Conservation (phyloP, 2,797 vertebrate genomes). For the Luscinia megarhynchos region DNA sequence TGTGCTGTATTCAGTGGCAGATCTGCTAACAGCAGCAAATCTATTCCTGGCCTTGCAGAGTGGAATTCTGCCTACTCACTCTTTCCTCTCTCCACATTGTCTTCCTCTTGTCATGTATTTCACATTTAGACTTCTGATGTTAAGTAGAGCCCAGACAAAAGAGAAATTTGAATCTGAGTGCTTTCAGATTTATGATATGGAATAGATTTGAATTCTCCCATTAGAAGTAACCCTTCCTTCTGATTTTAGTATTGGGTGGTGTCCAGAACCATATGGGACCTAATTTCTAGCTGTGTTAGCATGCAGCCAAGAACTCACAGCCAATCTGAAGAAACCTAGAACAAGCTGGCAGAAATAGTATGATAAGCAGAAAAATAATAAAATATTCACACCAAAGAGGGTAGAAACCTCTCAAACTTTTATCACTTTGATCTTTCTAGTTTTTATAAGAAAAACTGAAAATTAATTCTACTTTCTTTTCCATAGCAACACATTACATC, state of each 20-base stretch:
- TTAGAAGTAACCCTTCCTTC: background rate
- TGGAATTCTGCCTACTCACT: conserved; percentile 50
- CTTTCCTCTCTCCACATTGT: background rate
- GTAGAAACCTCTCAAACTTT: background rate
- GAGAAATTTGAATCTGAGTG: background rate
- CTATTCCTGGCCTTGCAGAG: conserved; percentile 37
- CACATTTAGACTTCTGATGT: background rate
- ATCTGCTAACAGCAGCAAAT: conserved; percentile 43
- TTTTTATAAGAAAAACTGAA: background rate
- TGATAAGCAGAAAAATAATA: background rate
- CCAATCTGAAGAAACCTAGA: background rate
- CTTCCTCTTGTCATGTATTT: background rate
- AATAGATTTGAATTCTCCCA: background rate
- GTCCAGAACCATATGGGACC: conserved; percentile 46
- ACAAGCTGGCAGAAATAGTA: background rate
- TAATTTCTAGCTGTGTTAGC: background rate
- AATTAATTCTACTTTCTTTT: background rate
- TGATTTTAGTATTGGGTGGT: background rate
- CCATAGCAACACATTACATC: background rate
- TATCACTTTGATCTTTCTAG: background rate
- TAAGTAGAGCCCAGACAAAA: background rate
- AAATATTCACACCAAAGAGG: background rate
- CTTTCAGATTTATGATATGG: background rate
- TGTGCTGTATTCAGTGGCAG: background rate
- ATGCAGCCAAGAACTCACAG: background rate